A percentile compares a stretch with the other conserved stretches of the same genome.
phyloP scores from a whole-genome alignment of 2,888 invertebrate genomes.

The Idaea aversata region DNA sequence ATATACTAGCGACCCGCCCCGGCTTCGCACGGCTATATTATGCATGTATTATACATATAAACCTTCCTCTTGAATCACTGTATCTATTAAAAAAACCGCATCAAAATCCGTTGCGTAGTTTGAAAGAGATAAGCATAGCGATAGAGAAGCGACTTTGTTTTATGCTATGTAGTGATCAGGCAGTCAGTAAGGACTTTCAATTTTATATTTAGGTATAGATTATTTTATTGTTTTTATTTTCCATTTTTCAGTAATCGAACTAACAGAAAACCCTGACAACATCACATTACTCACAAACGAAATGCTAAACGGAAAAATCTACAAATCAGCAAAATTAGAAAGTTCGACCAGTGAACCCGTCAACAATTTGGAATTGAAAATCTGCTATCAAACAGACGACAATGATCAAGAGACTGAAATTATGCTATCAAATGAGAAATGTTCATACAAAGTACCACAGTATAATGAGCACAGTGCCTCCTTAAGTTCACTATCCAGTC shows the following conservation, averaged over 20 bases:
- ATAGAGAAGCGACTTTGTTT: too few relatives aligned
- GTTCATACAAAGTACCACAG: conserved; percentile 64
- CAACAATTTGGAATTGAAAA: conserved; percentile 59
- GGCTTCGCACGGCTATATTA: too few relatives aligned
- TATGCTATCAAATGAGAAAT: conserved; percentile 61
- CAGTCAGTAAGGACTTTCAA: too few relatives aligned
- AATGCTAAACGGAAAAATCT: conserved; percentile 81
- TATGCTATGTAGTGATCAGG: too few relatives aligned
- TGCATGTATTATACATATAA: too few relatives aligned
- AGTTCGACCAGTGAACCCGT: conserved; percentile 39
- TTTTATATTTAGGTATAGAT: too few relatives aligned
- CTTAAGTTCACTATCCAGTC: conserved; percentile 59
- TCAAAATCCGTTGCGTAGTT: too few relatives aligned
- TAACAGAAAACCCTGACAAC: conserved; percentile 78
- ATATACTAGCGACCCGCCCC: too few relatives aligned
- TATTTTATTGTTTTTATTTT: conserved; percentile 4
- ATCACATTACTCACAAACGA: conserved; percentile 75
- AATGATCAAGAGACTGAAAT: conserved; percentile 62
- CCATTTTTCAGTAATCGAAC: conserved; percentile 82
- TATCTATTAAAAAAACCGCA: too few relatives aligned
- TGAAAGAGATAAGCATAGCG: too few relatives aligned
- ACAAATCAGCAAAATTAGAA: conserved; percentile 59
- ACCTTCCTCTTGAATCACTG: too few relatives aligned
- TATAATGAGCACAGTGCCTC: conserved; percentile 57
- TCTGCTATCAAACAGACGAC: conserved; percentile 62